Evolutionary conservation across 2,113 vertebrate species (phyloP).

Genomic region (Caloenas nicobarica): DNA sequence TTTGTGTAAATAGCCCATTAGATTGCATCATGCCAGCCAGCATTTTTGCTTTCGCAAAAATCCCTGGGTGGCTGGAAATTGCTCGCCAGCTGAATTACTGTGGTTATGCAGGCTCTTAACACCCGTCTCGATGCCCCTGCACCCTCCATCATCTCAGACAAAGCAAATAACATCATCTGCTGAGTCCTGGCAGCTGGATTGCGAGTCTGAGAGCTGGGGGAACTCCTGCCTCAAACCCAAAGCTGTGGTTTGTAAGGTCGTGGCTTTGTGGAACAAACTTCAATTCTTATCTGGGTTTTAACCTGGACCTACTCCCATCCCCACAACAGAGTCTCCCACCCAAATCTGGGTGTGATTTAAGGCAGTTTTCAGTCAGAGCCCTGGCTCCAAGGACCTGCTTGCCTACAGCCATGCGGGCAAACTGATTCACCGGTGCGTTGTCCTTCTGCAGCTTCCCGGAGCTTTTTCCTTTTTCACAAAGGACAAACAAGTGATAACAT

Average conservation of each 20-base stretch:
- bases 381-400: neutral
- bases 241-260: neutral
- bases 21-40: neutral
- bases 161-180: neutral
- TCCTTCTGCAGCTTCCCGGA: neutral
- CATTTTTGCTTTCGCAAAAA: neutral
- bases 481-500: neutral
- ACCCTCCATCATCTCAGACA: neutral
- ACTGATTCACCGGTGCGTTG: neutral
- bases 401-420: neutral
- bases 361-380: neutral
- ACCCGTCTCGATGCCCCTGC: accelerated
- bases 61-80: neutral
- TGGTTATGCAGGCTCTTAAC: neutral
- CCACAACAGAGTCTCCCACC: neutral
- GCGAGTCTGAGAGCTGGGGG: neutral
- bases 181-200: neutral
- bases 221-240: too few species aligned
- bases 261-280: neutral
- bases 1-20: neutral
- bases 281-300: accelerated
- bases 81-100: neutral
- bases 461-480: neutral
- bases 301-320: neutral
- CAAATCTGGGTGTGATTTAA: neutral